A percentile compares a stretch with the other conserved stretches of the same genome.
Evolutionary conservation across 2,888 invertebrate genomes (phyloP).

Genomic region (Epinotia ramella): DNA sequence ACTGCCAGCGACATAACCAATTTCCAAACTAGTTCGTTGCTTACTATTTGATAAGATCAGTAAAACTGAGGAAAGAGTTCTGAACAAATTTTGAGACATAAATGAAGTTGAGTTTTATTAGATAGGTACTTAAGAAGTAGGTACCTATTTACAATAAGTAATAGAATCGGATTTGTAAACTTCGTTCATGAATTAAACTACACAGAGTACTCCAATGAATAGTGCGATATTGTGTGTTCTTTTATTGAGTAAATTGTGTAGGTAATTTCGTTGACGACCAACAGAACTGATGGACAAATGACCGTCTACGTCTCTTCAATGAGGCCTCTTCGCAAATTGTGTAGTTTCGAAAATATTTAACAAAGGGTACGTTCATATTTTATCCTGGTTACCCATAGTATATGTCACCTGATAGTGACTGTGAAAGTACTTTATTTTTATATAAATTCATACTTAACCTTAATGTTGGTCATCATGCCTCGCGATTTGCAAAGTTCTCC

Average conservation of each 20-base stretch:
- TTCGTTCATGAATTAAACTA: background rate
- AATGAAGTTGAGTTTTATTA: conserved; percentile 32
- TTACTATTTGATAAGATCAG: conserved; percentile 56
- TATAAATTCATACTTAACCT: too few species aligned
- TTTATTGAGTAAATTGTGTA: background rate
- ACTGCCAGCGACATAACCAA: conserved; percentile 67
- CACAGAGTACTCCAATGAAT: background rate
- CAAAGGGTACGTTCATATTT: background rate
- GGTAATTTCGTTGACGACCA: background rate
- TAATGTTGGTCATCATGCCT: background rate
- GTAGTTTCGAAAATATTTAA: background rate
- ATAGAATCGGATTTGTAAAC: background rate
- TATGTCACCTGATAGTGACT: too few species aligned
- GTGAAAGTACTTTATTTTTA: too few species aligned
- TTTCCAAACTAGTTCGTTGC: conserved; percentile 58
- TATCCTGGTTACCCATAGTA: too few species aligned
- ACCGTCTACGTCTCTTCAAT: background rate
- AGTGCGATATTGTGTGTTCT: background rate
- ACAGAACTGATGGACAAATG: background rate
- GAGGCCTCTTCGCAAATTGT: background rate
- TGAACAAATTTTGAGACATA: conserved; percentile 43
- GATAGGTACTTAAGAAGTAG: conserved; percentile 8
- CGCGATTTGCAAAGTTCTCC: background rate
- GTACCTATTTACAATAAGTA: background rate
- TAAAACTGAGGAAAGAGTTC: conserved; percentile 47